Base-by-base conservation (phyloP, 1,140 invertebrate genomes). In the Cotesia chilonis region DNA sequence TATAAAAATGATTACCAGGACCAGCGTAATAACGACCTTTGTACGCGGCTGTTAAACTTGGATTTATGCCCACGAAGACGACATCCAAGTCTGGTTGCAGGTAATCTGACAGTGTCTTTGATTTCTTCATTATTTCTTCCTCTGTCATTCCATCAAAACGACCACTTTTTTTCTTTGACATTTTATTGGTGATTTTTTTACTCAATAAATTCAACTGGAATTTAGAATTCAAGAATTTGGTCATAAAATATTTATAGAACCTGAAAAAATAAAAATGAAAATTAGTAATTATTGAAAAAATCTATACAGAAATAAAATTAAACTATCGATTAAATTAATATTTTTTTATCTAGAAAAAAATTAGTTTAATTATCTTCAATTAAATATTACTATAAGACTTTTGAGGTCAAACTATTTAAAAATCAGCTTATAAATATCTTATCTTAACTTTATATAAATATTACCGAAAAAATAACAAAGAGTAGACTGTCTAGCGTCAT, bases 1-100 rank as follows among this genome's bases (percentile, higher is more conserved):
- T 87, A 51, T 87, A 87, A 74, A 87, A 87, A 72, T 87, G 86
- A 79, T 87, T 87, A 5, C 86, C 85, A 4, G 84, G 85, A 9
- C 85, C 85, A 4, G 85, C 85, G 38, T 87, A 87, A 76, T 87
- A 87, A 67, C 83, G 81, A 17, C 84, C 83, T 67, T 83, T 80
- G 68, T 86, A 76, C 0, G 86, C 85, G 37, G 85, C 82, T 78
- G 79, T 86, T 35, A 87, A 70, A 68, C 86, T 83, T 0, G 86
- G 86, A 78, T 87, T 87, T 38, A 87, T 87, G 20, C 86, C 85
- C 66, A 87, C 73, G 55, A 87, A 82, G 14, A 87, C 80, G 3
- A 87, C 71, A 54, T 87, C 83, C 10, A 87, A 72, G 74, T 85
- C 75, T n/a, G 38, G 68, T 38, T 81, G 68, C 4, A 86, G 70